Evolutionary conservation across 2,888 invertebrate species (phyloP).

Genomic region (Caradrina kadenii): DNA sequence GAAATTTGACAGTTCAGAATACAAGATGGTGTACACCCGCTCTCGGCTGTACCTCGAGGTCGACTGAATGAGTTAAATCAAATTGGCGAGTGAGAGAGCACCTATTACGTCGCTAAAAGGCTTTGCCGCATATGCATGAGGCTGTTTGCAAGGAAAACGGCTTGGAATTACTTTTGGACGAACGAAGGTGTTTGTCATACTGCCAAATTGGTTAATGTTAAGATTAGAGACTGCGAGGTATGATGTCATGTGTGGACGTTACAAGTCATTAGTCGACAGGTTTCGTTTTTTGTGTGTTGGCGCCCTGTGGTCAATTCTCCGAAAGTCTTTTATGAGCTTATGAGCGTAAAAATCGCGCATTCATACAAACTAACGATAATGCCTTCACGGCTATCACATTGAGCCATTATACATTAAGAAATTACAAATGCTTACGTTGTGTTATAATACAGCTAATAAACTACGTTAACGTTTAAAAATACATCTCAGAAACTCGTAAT

Average conservation of each 20-base stretch:
- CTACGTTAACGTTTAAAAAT: not conserved
- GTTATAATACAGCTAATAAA: slow-evolving; percentile 1
- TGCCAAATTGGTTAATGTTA: slow-evolving; percentile 64
- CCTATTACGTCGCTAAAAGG: slow-evolving; percentile 78
- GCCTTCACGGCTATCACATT: slow-evolving; percentile 36
- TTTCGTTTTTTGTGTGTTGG: slow-evolving; percentile 50
- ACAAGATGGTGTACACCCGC: slow-evolving; percentile 79
- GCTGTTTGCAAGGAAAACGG: slow-evolving; percentile 86
- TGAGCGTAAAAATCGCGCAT: slow-evolving; percentile 35
- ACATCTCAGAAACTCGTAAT: not conserved
- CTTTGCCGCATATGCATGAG: slow-evolving; percentile 80
- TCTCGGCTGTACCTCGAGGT: slow-evolving; percentile 84
- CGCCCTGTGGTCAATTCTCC: slow-evolving; percentile 53
- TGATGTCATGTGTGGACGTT: slow-evolving; percentile 63
- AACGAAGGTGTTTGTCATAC: slow-evolving; percentile 71
- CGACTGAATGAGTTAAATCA: slow-evolving; percentile 82
- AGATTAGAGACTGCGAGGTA: slow-evolving; percentile 48
- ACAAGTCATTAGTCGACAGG: slow-evolving; percentile 50
- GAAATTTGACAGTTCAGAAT: slow-evolving; percentile 75
- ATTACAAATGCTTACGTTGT: slow-evolving; percentile 7
- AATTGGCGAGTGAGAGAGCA: slow-evolving; percentile 78
- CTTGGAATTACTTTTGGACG: slow-evolving; percentile 73
- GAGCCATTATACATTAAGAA: slow-evolving; percentile 36
- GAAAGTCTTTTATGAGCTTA: slow-evolving; percentile 47
- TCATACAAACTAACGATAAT: slow-evolving; percentile 22